Conservation (phyloP, 2,113 vertebrate genomes). For the Clupea harengus region DNA sequence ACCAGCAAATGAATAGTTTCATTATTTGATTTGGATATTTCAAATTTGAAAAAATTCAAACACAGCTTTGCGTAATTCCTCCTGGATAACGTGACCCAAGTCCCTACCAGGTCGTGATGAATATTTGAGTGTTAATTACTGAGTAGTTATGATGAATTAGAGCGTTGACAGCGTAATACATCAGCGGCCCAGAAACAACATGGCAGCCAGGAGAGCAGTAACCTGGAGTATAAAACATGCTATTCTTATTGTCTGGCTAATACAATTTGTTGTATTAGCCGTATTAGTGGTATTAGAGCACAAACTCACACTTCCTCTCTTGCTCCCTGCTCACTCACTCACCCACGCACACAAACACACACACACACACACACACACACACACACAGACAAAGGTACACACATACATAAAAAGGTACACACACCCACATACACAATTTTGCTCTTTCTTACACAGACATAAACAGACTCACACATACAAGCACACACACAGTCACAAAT, state of each 20-base stretch:
- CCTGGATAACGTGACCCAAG: not conserved
- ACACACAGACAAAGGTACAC: not conserved
- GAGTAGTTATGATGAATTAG: not conserved
- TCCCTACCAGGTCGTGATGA: not conserved
- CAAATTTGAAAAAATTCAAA: not conserved
- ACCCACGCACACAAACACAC: not conserved
- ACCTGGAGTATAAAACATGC: not conserved
- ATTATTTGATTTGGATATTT: not conserved
- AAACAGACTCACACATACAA: conserved; percentile 9
- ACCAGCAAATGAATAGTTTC: not conserved
- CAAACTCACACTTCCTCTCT: not conserved
- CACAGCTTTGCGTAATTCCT: not conserved
- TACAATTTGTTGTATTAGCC: not conserved
- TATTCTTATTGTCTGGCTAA: not conserved
- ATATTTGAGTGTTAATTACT: not conserved
- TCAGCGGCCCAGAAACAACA: not conserved
- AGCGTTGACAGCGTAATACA: not conserved
- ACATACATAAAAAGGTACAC: conserved; percentile 7
- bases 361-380: not conserved
- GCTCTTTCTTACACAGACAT: not conserved
- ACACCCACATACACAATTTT: not conserved
- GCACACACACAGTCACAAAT: not conserved
- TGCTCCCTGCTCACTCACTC: not conserved
- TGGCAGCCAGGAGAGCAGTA: not conserved
- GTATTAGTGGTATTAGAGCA: not conserved